Base-by-base conservation (phyloP, 1,140 invertebrate species). In the Microvelia longipes region DNA sequence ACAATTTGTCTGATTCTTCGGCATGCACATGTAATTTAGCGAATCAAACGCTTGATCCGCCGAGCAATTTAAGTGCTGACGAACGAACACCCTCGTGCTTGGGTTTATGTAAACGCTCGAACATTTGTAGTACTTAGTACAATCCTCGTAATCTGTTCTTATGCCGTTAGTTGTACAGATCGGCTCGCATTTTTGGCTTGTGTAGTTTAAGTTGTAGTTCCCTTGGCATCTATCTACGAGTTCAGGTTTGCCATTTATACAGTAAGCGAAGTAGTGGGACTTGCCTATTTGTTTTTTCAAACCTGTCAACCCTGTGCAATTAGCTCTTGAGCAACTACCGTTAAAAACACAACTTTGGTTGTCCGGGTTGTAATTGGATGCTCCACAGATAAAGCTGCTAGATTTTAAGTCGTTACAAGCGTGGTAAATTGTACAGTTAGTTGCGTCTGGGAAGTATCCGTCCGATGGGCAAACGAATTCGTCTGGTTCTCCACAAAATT, bases 101-200 rank as follows among this genome's bases (percentile, higher is more conserved):
- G 35, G 35, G 5, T 5, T 5, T 5, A 50, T 11, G 35, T 50
- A 11, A 50, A 50, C 35, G 5, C 5, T 27, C 1, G 2, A 25
- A 60, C 71, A 72, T 29, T 70, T 70, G 69, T 63, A 72, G 60
- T 70, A 72, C 11, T 67, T 68, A 1, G 65, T 29, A 61, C 71
- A 72, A 61, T 72, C 66, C 1, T 1, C 25, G n/a, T 30, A 14
- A 24, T 72, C 66, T 13, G 14, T 30, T 1, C 29, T n/a, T 11
- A 68, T 28, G 29, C 71, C 69, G 28, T 61, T 28, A 19, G 24
- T 25, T 1, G 26, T 2, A 25, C 71, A 72, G n/a, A 30, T 29
- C 15, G 68, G 65, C 30, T 67, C 50, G 29, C 71, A 72, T 5
- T 11, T 19, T 28, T 72, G 71, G 14, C 15, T 28, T 1, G 65